A percentile compares a stretch with the other conserved stretches of the same genome.
Conservation (phyloP, 2,797 vertebrate species). For the Brachyrhaphis roseni region DNA sequence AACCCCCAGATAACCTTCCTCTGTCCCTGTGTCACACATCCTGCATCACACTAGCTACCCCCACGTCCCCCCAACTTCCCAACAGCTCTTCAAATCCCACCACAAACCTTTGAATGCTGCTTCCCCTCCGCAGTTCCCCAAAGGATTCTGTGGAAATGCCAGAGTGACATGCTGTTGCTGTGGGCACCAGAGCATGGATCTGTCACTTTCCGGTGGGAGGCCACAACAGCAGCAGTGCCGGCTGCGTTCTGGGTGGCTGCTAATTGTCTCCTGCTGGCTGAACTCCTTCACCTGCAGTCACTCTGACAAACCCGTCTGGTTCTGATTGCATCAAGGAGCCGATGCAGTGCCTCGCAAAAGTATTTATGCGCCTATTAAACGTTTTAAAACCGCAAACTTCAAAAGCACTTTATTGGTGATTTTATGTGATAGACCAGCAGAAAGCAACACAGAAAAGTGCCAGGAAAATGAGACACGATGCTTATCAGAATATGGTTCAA, state of each 20-base stretch:
- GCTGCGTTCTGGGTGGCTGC: conserved; percentile 51
- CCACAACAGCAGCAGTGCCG: conserved; percentile 33
- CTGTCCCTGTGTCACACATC: conserved; percentile 50
- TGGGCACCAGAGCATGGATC: conserved; percentile 65
- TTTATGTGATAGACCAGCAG: background rate
- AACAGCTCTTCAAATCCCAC: conserved; percentile 34
- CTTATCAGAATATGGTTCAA: background rate
- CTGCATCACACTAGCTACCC: conserved; percentile 29
- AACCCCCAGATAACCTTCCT: conserved; percentile 52
- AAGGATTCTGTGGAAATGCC: conserved; percentile 80
- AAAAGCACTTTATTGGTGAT: background rate
- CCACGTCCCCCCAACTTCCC: conserved; percentile 19
- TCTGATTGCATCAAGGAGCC: conserved; percentile 4
- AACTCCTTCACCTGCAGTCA: conserved; percentile 39
- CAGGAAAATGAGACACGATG: background rate
- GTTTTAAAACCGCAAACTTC: background rate
- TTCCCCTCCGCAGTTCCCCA: conserved; percentile 52
- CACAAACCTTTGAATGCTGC: conserved; percentile 38
- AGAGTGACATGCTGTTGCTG: conserved; percentile 55
- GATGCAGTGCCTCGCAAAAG: background rate
- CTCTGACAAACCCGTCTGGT: conserved; percentile 8
- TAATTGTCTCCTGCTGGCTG: conserved; percentile 42
- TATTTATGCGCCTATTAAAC: background rate
- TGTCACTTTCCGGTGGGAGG: conserved; percentile 67
- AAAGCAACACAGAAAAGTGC: background rate